Conservation (phyloP, 2,797 vertebrate species). For the Gymnopithys bicolor region DNA sequence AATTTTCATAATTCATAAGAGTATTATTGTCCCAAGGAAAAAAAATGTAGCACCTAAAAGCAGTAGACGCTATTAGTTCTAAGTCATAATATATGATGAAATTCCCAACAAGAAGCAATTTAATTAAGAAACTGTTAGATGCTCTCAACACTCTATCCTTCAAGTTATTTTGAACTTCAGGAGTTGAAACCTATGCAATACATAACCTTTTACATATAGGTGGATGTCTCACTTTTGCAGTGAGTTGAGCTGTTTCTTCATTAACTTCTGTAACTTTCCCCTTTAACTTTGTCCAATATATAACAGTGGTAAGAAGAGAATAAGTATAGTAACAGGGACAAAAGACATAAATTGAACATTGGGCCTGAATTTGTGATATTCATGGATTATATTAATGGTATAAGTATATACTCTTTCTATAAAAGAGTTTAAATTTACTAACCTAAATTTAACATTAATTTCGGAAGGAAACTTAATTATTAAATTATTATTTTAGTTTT, state of each 20-base stretch:
- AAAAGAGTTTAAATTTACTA: not conserved
- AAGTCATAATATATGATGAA: not conserved
- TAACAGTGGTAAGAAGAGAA: not conserved
- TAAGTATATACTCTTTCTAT: not conserved
- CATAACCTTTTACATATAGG: not conserved
- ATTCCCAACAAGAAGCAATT: not conserved
- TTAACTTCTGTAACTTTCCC: not conserved
- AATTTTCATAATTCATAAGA: not conserved
- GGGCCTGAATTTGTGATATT: not conserved
- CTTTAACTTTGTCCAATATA: not conserved
- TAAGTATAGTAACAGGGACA: not conserved
- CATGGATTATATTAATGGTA: fast-evolving
- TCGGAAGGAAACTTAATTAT: not conserved
- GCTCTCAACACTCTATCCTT: not conserved
- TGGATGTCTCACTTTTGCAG: not conserved
- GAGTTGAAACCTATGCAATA: not conserved
- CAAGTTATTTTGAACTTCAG: not conserved
- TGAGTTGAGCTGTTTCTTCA: not conserved
- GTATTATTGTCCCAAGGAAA: not conserved
- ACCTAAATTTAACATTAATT: not conserved
- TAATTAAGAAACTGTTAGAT: not conserved
- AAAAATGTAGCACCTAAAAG: not conserved
- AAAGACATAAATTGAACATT: not conserved
- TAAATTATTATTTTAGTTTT: not conserved
- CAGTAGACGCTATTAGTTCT: not conserved